Base-by-base conservation (phyloP, 2,888 invertebrate species). In the Meteorus cinctellus region DNA sequence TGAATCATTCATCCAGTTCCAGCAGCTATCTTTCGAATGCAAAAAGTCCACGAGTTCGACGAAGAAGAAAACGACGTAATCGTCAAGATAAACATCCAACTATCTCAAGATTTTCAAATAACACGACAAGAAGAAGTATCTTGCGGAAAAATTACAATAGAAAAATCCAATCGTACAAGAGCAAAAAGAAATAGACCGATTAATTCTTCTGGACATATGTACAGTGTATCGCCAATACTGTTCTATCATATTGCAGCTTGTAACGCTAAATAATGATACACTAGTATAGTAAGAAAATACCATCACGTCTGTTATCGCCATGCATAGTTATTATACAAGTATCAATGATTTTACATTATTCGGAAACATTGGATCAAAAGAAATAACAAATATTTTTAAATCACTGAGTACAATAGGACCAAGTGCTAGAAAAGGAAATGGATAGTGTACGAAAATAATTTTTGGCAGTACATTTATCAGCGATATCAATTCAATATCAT, bases 1-100 rank as follows among this genome's bases (percentile, higher is more conserved):
- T 81, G 14, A 79, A 78, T 51, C 80, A 79, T 59, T 80, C 85
- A 4, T 86, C 84, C 0, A 86, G 82, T 76, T 86, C 86, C 27
- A 85, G 84, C 34, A 67, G 55, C n/a, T 36, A 19, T 41, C 2
- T 24, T 5, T 59, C 66, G 10, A 66, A 19, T 19, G 59, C 34
- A 8, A 65, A 27, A n/a, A 68, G 16, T 27, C 34, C 51, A n/a
- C 59, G 19, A 29, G 24, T 31, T 1, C 59, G 48, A 71, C 63
- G 60, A 31, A 65, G 66, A 48, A 31, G 34, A 48, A 67, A 55
- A 36, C 48, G 29, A 66, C 36, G 16, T 19, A 19, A 34, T 12
- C 1, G 31, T 31, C 27, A 45, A 14, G 59, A 65, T 5, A 59
- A 45, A 10, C 24, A 29, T 27, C 4, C 55, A 16, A 19, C n/a